Conservation (phyloP, 2,797 vertebrate genomes). For the Esox lucius region DNA sequence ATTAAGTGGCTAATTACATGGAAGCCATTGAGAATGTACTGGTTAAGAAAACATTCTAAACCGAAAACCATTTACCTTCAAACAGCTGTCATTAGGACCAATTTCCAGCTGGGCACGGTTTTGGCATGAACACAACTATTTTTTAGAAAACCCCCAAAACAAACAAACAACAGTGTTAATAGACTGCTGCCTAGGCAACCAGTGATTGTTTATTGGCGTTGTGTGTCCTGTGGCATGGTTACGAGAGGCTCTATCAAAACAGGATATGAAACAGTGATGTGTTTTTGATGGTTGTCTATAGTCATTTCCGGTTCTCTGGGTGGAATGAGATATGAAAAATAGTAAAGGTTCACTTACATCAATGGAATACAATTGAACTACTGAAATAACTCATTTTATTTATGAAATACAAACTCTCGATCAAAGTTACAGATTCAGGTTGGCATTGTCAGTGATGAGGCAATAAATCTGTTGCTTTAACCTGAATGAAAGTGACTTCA, state of each 20-base stretch:
- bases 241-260: slow-evolving; percentile 68
- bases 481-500: too few species aligned
- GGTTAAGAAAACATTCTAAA: slow-evolving; percentile 38
- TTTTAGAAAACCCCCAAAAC: slow-evolving; percentile 42
- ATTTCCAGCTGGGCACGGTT: slow-evolving; percentile 28
- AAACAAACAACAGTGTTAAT: slow-evolving; percentile 57
- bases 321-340: not conserved
- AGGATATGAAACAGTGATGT: slow-evolving; percentile 62
- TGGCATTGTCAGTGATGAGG: too few species aligned
- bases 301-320: slow-evolving; percentile 54
- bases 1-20: not conserved
- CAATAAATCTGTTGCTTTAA: too few species aligned
- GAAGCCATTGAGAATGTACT: slow-evolving; percentile 22
- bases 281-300: slow-evolving; percentile 32
- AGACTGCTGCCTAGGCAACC: slow-evolving; percentile 68
- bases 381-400: not conserved
- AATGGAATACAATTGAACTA: not conserved
- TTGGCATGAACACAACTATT: slow-evolving; percentile 30
- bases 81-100: slow-evolving; percentile 47
- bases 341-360: not conserved
- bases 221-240: slow-evolving; percentile 64
- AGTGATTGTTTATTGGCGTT: slow-evolving; percentile 60
- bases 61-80: slow-evolving; percentile 15
- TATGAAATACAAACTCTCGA: not conserved
- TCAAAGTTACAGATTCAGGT: not conserved